Percentiles rank a stretch among this genome's conserved stretches.
These are phyloP conservation scores for Urocynchramus pylzowi DNA, from an alignment of 2,113 vertebrate species.

Conservation along the genomic window DNA sequence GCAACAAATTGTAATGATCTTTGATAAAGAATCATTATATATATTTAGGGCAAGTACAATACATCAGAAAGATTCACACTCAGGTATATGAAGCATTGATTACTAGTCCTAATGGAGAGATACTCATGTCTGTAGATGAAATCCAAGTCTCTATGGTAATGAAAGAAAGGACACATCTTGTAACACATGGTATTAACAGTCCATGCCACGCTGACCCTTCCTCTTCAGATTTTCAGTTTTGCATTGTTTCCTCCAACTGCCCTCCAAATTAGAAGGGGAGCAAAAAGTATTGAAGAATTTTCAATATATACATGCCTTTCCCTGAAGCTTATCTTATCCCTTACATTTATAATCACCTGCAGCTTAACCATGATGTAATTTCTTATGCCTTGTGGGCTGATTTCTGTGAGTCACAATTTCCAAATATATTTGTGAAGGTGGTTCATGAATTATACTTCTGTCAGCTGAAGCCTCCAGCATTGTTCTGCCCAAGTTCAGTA, in stretches of 20 bases:
- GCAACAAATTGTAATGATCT: constrained; percentile 43
- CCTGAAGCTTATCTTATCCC: not conserved
- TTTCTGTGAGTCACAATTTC: constrained; percentile 61
- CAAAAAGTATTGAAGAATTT: not conserved
- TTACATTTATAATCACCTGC: constrained; percentile 61
- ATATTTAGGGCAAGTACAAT: not conserved
- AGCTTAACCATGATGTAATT: constrained; percentile 57
- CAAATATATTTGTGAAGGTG: constrained; percentile 65
- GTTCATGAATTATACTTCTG: constrained; percentile 60
- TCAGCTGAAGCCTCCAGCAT: constrained; percentile 51
- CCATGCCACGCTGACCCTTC: not conserved
- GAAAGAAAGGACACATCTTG: not conserved
- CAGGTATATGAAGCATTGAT: not conserved
- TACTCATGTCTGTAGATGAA: not conserved
- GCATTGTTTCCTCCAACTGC: not conserved
- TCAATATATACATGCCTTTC: not conserved
- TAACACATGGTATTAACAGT: not conserved
- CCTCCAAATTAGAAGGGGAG: not conserved
- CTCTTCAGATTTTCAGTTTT: not conserved
- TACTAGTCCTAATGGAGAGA: not conserved
- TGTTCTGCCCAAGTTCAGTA: constrained; percentile 44
- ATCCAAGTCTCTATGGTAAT: not conserved
- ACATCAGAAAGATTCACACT: not conserved
- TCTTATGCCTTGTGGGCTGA: constrained; percentile 61
- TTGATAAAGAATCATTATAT: not conserved